Evolutionary conservation across 2,888 invertebrate genomes (phyloP).

Genomic region (Napeogenes inachia): DNA sequence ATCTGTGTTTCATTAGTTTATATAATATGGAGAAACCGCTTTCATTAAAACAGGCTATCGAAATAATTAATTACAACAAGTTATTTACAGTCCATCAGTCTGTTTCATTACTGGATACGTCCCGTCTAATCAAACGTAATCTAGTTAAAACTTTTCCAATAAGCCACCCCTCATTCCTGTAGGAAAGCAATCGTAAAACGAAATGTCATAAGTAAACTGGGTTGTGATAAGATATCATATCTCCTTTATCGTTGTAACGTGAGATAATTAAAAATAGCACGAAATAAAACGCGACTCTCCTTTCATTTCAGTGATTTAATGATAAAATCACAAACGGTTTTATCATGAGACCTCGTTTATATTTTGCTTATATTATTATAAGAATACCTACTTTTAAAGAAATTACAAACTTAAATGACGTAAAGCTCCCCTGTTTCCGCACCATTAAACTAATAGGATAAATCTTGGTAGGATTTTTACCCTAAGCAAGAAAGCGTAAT

Average conservation of each 20-base stretch:
- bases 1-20: too few relatives aligned
- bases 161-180: slow-evolving; percentile 59
- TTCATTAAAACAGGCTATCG: too few relatives aligned
- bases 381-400: neutral
- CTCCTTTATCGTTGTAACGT: slow-evolving; percentile 12
- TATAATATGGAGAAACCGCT: too few relatives aligned
- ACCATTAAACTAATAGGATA: slow-evolving; percentile 75
- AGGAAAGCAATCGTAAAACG: slow-evolving; percentile 37
- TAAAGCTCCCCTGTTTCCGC: slow-evolving; percentile 53
- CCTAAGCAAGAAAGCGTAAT: slow-evolving; percentile 65
- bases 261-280: slow-evolving; percentile 10
- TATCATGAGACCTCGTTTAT: too few relatives aligned
- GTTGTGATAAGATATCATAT: slow-evolving; percentile 20
- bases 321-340: too few relatives aligned
- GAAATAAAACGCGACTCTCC: slow-evolving; percentile 22
- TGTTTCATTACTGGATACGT: slow-evolving; percentile 33
- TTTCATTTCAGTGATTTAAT: too few relatives aligned
- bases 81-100: slow-evolving; percentile 55
- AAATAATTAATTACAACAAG: slow-evolving; percentile 44
- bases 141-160: slow-evolving; percentile 76
- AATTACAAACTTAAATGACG: slow-evolving; percentile 12
- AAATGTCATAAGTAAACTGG: slow-evolving; percentile 30
- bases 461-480: slow-evolving; percentile 61
- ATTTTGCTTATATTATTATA: neutral
- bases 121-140: slow-evolving; percentile 64